phyloP scores from a whole-genome alignment of 2,888 invertebrate species.

The Pachydiplax longipennis region DNA sequence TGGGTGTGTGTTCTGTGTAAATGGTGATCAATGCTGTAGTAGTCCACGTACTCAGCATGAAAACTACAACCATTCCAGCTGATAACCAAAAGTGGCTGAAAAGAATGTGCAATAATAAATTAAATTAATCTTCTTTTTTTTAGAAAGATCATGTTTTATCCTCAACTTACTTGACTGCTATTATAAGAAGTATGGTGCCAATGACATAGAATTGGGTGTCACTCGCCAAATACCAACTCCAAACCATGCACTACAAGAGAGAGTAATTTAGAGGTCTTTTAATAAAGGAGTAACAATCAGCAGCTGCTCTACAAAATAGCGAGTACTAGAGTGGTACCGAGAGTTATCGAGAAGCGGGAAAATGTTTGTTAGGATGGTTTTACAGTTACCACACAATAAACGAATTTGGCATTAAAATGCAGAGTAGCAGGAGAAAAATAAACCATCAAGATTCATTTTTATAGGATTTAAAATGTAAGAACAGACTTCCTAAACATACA shows the following conservation, averaged over 20 bases:
- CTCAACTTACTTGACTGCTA: conserved; percentile 69
- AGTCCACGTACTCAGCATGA: conserved; percentile 62
- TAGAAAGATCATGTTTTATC: background rate
- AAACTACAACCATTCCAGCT: conserved; percentile 57
- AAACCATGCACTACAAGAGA: conserved; percentile 79
- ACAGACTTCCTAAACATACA: too few species aligned
- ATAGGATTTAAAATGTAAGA: too few species aligned
- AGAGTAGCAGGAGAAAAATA: too few species aligned
- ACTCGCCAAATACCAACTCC: conserved; percentile 91
- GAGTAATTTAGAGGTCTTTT: background rate
- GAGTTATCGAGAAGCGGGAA: too few species aligned
- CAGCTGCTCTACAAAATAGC: too few species aligned
- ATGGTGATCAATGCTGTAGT: conserved; percentile 63
- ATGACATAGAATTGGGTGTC: conserved; percentile 88
- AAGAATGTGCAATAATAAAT: too few species aligned
- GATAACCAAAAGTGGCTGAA: conserved; percentile 54
- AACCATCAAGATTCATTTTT: too few species aligned
- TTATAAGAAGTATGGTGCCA: conserved; percentile 78
- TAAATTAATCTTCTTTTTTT: background rate
- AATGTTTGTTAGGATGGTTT: too few species aligned
- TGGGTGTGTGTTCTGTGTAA: conserved; percentile 55
- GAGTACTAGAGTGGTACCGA: too few species aligned
- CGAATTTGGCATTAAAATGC: too few species aligned
- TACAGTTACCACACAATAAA: too few species aligned
- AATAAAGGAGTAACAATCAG: too few species aligned